A percentile compares a stretch with the other conserved stretches of the same genome.
Conservation (phyloP, 2,797 vertebrate genomes). For the Chiloscyllium punctatum region DNA sequence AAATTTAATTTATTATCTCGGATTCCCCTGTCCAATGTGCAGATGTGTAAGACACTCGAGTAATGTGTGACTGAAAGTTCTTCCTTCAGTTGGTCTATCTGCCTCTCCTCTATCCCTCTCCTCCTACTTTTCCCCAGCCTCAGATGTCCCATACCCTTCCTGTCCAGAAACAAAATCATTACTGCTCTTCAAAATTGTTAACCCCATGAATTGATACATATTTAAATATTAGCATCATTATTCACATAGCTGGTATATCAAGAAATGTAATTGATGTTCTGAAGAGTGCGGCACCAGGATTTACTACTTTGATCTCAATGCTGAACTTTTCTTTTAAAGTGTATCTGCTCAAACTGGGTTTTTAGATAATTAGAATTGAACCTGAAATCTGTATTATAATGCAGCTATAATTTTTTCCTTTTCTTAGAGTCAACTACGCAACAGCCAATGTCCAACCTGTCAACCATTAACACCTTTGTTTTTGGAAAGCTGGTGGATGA, state of each 20-base stretch:
- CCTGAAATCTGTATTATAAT: neutral
- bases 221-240: neutral
- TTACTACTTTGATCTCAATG: neutral
- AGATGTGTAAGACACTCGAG: neutral
- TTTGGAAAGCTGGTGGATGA: constrained; percentile 57
- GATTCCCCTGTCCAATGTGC: neutral
- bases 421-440: neutral
- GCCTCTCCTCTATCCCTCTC: neutral
- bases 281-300: neutral
- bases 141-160: no score
- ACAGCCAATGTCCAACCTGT: constrained; percentile 9
- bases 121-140: neutral
- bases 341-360: neutral
- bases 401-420: neutral
- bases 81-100: neutral
- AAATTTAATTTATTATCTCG: neutral
- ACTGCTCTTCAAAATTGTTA: neutral
- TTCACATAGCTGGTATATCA: neutral
- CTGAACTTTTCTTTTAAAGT: neutral
- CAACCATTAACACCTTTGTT: constrained; percentile 50
- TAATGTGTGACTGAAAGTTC: neutral
- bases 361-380: neutral
- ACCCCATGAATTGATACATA: neutral
- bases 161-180: neutral
- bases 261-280: no score